phyloP scores from a whole-genome alignment of 2,113 vertebrate species.

The Noturus placidus region DNA sequence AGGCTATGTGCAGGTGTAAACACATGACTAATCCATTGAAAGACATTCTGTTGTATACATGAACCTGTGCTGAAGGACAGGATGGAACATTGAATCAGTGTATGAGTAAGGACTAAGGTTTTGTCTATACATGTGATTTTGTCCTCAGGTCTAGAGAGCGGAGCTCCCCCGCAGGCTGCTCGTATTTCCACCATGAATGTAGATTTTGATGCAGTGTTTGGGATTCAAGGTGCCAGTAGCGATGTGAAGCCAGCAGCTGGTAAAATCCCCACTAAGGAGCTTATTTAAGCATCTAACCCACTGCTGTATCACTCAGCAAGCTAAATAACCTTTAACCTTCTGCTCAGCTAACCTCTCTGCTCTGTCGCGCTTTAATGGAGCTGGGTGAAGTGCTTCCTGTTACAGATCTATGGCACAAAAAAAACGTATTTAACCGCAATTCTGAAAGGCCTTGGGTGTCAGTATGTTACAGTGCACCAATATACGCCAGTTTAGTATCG shows the following conservation, averaged over 20 bases:
- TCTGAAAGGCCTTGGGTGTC: not conserved
- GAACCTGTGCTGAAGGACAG: not conserved
- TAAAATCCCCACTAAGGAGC: constrained; percentile 65
- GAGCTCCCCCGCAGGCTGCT: constrained; percentile 70
- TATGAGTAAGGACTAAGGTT: not conserved
- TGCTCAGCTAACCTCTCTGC: constrained; percentile 45
- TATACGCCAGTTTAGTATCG: not conserved
- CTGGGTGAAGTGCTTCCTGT: constrained; percentile 10
- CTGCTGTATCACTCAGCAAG: constrained; percentile 30
- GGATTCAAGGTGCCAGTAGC: constrained; percentile 75
- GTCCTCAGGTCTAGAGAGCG: constrained; percentile 71
- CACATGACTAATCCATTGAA: not conserved
- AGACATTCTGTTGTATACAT: not conserved
- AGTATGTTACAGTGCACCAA: not conserved
- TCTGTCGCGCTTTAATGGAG: constrained; percentile 13
- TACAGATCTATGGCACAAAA: not conserved
- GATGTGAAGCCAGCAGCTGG: constrained; percentile 74
- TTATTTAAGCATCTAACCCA: constrained; percentile 34
- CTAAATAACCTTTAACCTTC: constrained; percentile 41
- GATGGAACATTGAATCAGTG: not conserved
- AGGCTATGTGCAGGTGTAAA: not conserved
- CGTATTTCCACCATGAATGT: constrained; percentile 75
- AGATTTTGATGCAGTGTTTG: constrained; percentile 92
- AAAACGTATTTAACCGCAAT: not conserved
- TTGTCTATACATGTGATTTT: constrained; percentile 41